A percentile compares a stretch with the other conserved stretches of the same genome.
phyloP scores from a whole-genome alignment of 2,888 invertebrate species.

The Diarsia brunnea region DNA sequence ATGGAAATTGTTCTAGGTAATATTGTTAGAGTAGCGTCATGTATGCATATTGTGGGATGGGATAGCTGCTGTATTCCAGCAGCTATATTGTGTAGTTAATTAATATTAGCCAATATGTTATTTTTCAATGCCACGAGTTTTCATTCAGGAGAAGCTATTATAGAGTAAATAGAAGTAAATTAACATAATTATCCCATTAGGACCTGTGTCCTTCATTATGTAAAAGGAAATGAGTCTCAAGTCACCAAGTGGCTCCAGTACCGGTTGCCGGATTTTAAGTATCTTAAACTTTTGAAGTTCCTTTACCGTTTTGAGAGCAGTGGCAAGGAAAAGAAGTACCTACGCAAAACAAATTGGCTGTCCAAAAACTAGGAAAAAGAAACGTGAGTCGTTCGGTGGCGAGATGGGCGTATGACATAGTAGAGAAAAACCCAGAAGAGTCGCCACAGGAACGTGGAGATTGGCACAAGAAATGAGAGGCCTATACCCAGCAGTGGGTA shows the following conservation, averaged over 20 bases:
- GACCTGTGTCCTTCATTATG: neutral
- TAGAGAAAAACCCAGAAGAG: too few relatives aligned
- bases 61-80: neutral
- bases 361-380: too few relatives aligned
- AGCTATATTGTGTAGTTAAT: neutral
- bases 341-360: too few relatives aligned
- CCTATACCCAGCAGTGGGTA: too few relatives aligned
- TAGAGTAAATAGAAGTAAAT: neutral
- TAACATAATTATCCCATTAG: neutral
- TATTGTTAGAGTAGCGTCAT: slow-evolving; percentile 6
- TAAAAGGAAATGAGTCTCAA: neutral
- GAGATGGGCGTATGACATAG: too few relatives aligned
- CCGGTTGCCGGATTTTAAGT: neutral
- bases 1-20: slow-evolving; percentile 20
- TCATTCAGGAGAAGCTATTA: neutral
- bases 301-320: neutral
- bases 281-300: neutral
- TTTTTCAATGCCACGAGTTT: too few relatives aligned
- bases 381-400: too few relatives aligned
- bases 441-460: too few relatives aligned
- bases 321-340: neutral
- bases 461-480: too few relatives aligned
- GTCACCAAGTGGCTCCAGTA: neutral
- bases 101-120: neutral
- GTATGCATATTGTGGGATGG: neutral